These are phyloP conservation scores for Leptatherina wallacei DNA, from an alignment of 2,797 vertebrate genomes.

Conservation along the genomic window DNA sequence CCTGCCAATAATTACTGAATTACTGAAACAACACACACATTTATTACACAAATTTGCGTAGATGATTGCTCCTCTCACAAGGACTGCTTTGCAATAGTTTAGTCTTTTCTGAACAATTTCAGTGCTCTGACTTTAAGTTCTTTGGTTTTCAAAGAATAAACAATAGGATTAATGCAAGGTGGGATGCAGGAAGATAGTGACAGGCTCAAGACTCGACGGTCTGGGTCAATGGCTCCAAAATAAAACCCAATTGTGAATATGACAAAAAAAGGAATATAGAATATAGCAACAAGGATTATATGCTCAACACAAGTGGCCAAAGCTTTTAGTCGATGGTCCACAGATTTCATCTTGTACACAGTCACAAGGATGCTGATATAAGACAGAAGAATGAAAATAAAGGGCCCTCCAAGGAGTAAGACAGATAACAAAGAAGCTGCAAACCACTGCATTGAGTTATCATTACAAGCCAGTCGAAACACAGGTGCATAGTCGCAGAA, in stretches of 20 bases:
- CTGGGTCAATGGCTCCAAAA: conserved; percentile 53
- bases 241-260: conserved; percentile 70
- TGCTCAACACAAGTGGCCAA: conserved; percentile 77
- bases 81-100: too few species aligned
- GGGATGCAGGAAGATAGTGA: conserved; percentile 76
- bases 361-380: conserved; percentile 69
- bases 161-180: conserved; percentile 76
- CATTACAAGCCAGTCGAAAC: conserved; percentile 76
- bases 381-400: conserved; percentile 66
- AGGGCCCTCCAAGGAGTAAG: conserved; percentile 28
- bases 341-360: conserved; percentile 76
- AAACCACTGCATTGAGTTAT: conserved; percentile 64
- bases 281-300: conserved; percentile 72
- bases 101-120: conserved; percentile 37
- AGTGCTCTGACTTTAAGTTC: conserved; percentile 60
- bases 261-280: conserved; percentile 69
- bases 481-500: conserved; percentile 81
- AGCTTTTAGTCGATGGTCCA: conserved; percentile 67
- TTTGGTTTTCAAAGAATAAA: conserved; percentile 80
- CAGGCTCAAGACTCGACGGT: conserved; percentile 71
- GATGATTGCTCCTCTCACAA: too few species aligned
- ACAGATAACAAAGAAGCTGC: conserved; percentile 6
- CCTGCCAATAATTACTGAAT: too few species aligned
- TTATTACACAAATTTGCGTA: too few species aligned
- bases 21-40: too few species aligned